phyloP scores from a whole-genome alignment of 1,140 invertebrate species.

The Aphidius gifuensis region DNA sequence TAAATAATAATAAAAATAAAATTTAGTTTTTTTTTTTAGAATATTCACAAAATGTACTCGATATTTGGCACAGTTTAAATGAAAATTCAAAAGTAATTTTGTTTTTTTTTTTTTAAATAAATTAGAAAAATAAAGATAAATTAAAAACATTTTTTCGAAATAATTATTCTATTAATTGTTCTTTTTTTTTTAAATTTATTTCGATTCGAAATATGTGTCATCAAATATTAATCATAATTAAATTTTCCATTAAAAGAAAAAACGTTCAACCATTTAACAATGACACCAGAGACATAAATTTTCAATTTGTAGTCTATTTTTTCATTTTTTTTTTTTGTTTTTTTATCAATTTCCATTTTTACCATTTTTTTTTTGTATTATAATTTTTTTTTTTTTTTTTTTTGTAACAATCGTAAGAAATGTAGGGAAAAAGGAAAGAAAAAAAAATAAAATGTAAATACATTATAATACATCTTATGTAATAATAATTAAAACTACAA shows the following conservation, averaged over 20 bases:
- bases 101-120: constrained; percentile 2
- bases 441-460: constrained; percentile 39
- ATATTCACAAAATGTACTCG: constrained; percentile 36
- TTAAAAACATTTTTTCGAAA: constrained; percentile 2
- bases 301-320: constrained; percentile 11
- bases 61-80: constrained; percentile 45
- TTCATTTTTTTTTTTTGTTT: constrained; percentile 8
- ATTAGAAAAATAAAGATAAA: constrained; percentile 22
- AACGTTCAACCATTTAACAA: constrained; percentile 26
- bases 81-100: constrained; percentile 26
- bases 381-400: constrained; percentile 13
- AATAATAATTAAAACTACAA: neutral
- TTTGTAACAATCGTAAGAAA: constrained; percentile 36
- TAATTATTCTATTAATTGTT: neutral
- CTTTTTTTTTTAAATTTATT: no score
- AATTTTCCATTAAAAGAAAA: constrained; percentile 14
- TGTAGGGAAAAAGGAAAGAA: constrained; percentile 28
- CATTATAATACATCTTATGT: constrained; percentile 32
- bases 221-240: constrained; percentile 35
- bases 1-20: no score
- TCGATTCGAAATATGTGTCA: constrained; percentile 34
- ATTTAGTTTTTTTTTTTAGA: no score
- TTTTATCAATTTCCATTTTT: constrained; percentile 20
- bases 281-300: constrained; percentile 18
- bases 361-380: no score